A percentile compares a stretch with the other conserved stretches of the same genome.
Conservation (phyloP, 2,888 invertebrate genomes). For the Nasonovia ribisnigri region DNA sequence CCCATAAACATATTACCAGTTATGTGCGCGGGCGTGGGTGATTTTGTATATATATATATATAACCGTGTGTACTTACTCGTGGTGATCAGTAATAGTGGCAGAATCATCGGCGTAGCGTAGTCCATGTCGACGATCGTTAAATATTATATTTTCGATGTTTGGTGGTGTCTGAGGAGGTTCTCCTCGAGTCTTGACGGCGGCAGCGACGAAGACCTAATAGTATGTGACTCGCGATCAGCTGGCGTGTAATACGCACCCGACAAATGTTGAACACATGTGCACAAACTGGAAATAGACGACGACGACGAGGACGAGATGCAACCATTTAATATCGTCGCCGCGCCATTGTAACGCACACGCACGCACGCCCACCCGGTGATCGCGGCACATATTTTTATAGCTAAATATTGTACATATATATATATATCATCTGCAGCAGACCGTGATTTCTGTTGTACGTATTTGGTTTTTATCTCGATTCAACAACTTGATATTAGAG, state of each 20-base stretch:
- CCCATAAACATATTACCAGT: neutral
- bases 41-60: neutral
- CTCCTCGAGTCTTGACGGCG: neutral
- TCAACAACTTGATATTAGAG: neutral
- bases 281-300: constrained; percentile 50
- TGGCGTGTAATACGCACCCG: neutral
- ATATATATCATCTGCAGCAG: neutral
- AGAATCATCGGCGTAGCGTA: constrained; percentile 35
- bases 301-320: neutral
- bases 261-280: constrained; percentile 61
- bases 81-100: constrained; percentile 35
- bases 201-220: neutral
- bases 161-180: neutral
- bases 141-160: neutral
- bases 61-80: constrained; percentile 40
- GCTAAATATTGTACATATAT: neutral
- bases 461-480: constrained; percentile 23
- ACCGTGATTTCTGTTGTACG: neutral
- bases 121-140: constrained; percentile 22
- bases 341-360: neutral
- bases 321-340: neutral
- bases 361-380: neutral
- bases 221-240: constrained; percentile 1
- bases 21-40: neutral
- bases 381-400: neutral